Evolutionary conservation across 2,113 vertebrate genomes (phyloP).

Genomic region (Chelonoidis abingdonii): DNA sequence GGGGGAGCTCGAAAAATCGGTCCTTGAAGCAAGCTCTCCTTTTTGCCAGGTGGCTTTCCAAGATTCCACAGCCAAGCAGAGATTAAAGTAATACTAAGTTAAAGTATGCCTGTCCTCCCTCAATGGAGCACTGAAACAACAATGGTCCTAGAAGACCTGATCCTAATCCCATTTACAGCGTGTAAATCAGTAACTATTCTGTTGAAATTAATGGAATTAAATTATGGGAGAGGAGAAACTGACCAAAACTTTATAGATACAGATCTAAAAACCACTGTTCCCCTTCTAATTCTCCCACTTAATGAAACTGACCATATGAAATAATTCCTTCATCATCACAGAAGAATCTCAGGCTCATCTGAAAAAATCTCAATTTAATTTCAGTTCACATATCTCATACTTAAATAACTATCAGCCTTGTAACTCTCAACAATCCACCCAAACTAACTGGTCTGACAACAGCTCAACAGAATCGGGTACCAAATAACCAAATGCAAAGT

Average conservation of each 20-base stretch:
- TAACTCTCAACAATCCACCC: neutral
- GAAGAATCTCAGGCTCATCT: neutral
- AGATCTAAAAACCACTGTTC: neutral
- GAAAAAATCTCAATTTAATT: neutral
- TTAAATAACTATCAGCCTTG: neutral
- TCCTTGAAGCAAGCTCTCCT: neutral
- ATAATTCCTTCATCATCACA: neutral
- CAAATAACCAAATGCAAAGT: neutral
- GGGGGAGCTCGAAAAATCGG: slow-evolving; percentile 1
- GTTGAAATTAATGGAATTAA: neutral
- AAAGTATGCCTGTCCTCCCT: neutral
- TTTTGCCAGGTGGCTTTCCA: neutral
- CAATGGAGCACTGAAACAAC: neutral
- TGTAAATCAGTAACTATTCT: slow-evolving; percentile 4
- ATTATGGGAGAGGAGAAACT: neutral
- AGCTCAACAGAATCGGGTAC: accelerated
- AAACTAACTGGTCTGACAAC: neutral
- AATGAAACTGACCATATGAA: neutral
- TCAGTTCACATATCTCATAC: neutral
- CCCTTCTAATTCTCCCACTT: neutral
- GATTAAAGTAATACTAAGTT: neutral
- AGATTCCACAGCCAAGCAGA: neutral
- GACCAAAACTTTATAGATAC: neutral
- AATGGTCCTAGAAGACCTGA: neutral
- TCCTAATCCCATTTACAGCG: neutral